Conservation (phyloP, 2,888 invertebrate species). For the Agonopterix alstromeriana region DNA sequence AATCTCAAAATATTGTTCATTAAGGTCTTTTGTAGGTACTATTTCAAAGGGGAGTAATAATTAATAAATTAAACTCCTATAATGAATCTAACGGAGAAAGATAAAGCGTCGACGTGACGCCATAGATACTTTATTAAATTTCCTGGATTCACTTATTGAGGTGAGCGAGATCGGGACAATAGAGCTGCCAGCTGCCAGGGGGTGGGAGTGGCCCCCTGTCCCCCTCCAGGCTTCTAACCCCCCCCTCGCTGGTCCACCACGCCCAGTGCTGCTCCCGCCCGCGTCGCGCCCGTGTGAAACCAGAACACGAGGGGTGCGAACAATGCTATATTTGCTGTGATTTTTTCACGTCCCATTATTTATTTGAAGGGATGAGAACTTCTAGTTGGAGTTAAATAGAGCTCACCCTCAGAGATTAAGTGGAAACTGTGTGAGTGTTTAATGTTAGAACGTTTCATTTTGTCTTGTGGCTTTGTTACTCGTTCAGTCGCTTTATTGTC, state of each 20-base stretch:
- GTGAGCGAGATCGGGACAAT: constrained; percentile 41
- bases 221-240: background rate
- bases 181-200: constrained; percentile 45
- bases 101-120: constrained; percentile 36
- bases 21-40: too few species aligned
- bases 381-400: constrained; percentile 59
- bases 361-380: constrained; percentile 26
- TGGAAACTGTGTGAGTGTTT: constrained; percentile 55
- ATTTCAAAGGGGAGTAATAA: too few species aligned
- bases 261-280: constrained; percentile 34
- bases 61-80: too few species aligned
- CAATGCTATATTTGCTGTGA: constrained; percentile 56
- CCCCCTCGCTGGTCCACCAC: constrained; percentile 28
- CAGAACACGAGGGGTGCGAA: constrained; percentile 51
- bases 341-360: constrained; percentile 53
- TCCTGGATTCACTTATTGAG: constrained; percentile 48
- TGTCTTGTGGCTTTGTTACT: constrained; percentile 27
- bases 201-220: constrained; percentile 42
- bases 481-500: background rate
- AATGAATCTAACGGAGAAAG: constrained; percentile 9
- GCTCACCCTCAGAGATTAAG: constrained; percentile 53
- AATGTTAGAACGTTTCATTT: constrained; percentile 22
- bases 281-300: constrained; percentile 52
- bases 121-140: constrained; percentile 38
- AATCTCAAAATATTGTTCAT: too few species aligned